phyloP scores from a whole-genome alignment of 2,797 vertebrate genomes.

The Semotilus atromaculatus region DNA sequence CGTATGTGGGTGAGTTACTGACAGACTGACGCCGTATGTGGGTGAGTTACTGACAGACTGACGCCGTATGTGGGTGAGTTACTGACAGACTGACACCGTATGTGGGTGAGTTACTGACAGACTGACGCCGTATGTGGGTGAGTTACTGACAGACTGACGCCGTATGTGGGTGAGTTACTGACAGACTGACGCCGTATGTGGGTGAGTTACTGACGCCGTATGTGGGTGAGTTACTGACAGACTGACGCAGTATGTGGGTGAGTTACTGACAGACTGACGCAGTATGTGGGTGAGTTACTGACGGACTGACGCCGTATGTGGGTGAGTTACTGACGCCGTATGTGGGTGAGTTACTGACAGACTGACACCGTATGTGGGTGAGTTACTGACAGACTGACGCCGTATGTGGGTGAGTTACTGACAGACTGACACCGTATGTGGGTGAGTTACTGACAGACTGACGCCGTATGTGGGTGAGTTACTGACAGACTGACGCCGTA shows the following conservation, averaged over 20 bases:
- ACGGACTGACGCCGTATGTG: too few species aligned
- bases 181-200: too few species aligned
- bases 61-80: constrained; percentile 89
- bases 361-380: constrained; percentile 90
- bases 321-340: constrained; percentile 94
- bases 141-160: too few species aligned
- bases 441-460: too few species aligned
- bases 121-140: constrained; percentile 90
- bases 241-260: constrained; percentile 89
- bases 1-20: constrained; percentile 88
- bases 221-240: constrained; percentile 84
- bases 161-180: constrained; percentile 88
- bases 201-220: constrained; percentile 94
- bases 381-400: too few species aligned
- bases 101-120: constrained; percentile 84
- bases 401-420: constrained; percentile 88
- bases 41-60: too few species aligned
- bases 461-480: constrained; percentile 89
- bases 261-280: too few species aligned
- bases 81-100: too few species aligned
- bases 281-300: constrained; percentile 88
- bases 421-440: too few species aligned
- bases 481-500: too few species aligned
- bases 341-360: constrained; percentile 84
- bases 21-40: too few species aligned